A percentile compares a stretch with the other conserved stretches of the same genome.
phyloP scores from a whole-genome alignment of 1,140 invertebrate genomes.

The Phortica variegata region DNA sequence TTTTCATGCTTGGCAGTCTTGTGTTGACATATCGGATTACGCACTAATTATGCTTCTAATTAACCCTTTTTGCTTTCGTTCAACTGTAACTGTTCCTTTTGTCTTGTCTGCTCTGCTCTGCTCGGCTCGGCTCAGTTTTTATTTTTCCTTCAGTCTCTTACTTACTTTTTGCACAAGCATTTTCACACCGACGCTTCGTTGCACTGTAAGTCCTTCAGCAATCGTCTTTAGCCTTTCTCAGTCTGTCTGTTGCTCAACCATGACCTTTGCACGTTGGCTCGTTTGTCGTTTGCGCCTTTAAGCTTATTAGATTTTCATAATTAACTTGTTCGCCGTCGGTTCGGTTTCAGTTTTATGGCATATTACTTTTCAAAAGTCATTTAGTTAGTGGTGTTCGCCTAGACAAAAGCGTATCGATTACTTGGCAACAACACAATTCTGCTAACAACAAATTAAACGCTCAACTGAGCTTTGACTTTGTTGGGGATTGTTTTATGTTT shows the following conservation, averaged over 20 bases:
- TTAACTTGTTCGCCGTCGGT: constrained; percentile 37
- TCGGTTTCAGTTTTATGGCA: constrained; percentile 7
- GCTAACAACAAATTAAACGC: constrained; percentile 15
- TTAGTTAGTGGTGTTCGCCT: constrained; percentile 11
- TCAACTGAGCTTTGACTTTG: not conserved
- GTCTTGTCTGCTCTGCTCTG: too few species aligned
- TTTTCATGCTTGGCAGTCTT: not conserved
- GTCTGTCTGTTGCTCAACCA: constrained; percentile 30
- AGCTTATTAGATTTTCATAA: constrained; percentile 53
- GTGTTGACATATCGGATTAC: constrained; percentile 53
- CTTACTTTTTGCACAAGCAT: constrained; percentile 15
- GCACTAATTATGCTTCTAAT: constrained; percentile 54
- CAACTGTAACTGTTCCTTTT: constrained; percentile 28
- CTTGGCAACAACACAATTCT: constrained; percentile 24
- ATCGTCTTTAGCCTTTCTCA: too few species aligned
- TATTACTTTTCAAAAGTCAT: too few species aligned
- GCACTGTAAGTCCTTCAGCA: too few species aligned
- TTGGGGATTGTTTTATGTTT: too few species aligned
- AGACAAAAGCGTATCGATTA: constrained; percentile 23
- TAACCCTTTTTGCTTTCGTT: constrained; percentile 38
- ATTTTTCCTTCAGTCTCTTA: constrained; percentile 16
- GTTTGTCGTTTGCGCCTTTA: constrained; percentile 35
- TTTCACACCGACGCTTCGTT: too few species aligned
- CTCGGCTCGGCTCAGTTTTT: not conserved
- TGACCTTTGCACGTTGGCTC: constrained; percentile 27